Evolutionary conservation across 1,140 invertebrate species (phyloP).

Genomic region (Aphaenogaster rudis): DNA sequence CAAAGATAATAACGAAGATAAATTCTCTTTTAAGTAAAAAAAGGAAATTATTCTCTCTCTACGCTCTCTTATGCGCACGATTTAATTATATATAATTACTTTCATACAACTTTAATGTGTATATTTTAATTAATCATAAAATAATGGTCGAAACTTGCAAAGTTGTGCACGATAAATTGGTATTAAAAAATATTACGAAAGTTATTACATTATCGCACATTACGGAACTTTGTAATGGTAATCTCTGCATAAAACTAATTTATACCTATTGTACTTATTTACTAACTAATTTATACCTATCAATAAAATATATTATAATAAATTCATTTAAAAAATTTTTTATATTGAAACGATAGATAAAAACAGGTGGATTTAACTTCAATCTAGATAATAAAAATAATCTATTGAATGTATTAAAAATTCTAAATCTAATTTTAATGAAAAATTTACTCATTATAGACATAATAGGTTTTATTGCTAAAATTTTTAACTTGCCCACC

Average conservation of each 20-base stretch:
- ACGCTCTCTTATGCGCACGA: not conserved
- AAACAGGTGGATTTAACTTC: not conserved
- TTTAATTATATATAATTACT: constrained; percentile 16
- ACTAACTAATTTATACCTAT: not conserved
- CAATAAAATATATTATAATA: not conserved
- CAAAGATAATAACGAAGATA: not conserved
- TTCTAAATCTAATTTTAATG: too few relatives aligned
- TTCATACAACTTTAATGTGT: constrained; percentile 28
- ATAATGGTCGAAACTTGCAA: constrained; percentile 28
- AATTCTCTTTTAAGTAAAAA: constrained; percentile 4
- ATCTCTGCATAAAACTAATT: constrained; percentile 2
- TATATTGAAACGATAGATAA: not conserved
- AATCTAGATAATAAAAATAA: not conserved
- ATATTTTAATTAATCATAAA: constrained; percentile 40
- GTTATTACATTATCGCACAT: not conserved
- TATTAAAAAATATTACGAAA: constrained; percentile 19
- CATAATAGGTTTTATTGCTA: not conserved
- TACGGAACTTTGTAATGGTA: constrained; percentile 28
- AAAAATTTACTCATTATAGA: constrained; percentile 11
- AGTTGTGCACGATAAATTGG: constrained; percentile 1
- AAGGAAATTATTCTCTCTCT: not conserved
- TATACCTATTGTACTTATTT: not conserved
- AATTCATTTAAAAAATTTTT: not conserved
- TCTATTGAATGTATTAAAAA: not conserved
- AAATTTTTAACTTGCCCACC: not conserved